Conservation (phyloP, 1,140 invertebrate genomes). For the Psix sp. region DNA sequence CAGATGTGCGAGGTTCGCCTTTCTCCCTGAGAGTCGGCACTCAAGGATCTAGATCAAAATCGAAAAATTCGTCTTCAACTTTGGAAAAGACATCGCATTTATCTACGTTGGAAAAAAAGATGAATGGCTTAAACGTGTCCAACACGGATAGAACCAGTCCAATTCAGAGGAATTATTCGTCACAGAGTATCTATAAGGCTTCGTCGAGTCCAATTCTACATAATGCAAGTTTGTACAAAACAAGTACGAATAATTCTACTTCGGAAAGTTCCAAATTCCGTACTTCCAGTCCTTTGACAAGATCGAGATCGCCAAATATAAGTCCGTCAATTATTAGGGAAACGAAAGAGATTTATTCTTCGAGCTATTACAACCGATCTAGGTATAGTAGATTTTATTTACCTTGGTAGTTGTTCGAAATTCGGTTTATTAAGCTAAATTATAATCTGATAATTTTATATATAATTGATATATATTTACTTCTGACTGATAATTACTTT, state of each 20-base stretch:
- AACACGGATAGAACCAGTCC: slow-evolving; percentile 60
- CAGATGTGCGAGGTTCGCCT: slow-evolving; percentile 94
- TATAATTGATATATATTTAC: no score
- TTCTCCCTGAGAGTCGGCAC: slow-evolving; percentile 88
- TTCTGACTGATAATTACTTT: slow-evolving; percentile 5
- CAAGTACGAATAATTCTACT: slow-evolving; percentile 63
- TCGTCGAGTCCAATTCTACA: slow-evolving; percentile 67
- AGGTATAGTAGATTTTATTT: slow-evolving; percentile 26
- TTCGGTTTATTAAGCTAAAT: neutral
- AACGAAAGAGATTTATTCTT: slow-evolving; percentile 69
- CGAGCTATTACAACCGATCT: slow-evolving; percentile 64
- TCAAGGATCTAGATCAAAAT: slow-evolving; percentile 76
- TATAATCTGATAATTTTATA: no score
- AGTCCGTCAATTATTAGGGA: slow-evolving; percentile 73
- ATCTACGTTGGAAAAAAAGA: slow-evolving; percentile 69
- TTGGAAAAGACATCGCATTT: slow-evolving; percentile 65
- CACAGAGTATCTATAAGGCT: slow-evolving; percentile 65
- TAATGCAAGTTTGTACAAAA: slow-evolving; percentile 61
- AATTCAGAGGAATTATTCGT: slow-evolving; percentile 64
- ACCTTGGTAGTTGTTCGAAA: no score
- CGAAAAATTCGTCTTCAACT: slow-evolving; percentile 66
- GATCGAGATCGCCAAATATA: slow-evolving; percentile 62
- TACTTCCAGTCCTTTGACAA: slow-evolving; percentile 59
- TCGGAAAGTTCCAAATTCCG: slow-evolving; percentile 64
- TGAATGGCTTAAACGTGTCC: slow-evolving; percentile 70